Evolutionary conservation across 2,113 vertebrate species (phyloP).

Genomic region (Riparia riparia): DNA sequence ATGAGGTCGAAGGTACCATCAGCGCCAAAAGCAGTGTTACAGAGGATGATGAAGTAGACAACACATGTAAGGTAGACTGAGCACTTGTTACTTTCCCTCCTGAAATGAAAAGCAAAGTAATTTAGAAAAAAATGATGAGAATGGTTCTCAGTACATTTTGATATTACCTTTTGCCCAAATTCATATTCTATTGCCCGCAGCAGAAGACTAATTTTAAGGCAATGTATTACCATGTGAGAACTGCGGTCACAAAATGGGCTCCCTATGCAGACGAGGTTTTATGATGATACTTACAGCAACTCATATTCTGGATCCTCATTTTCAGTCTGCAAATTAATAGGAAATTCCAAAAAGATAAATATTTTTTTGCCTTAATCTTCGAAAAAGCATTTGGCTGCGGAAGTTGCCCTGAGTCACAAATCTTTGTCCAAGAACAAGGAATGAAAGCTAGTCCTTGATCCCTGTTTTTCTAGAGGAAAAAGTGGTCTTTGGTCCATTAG

Average conservation of each 20-base stretch:
- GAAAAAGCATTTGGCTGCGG: background rate
- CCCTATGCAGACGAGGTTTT: accelerated
- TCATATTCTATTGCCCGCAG: background rate
- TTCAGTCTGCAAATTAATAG: background rate
- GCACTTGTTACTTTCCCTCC: conserved; percentile 92
- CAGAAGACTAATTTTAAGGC: background rate
- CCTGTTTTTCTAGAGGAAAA: background rate
- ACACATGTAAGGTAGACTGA: conserved; percentile 80
- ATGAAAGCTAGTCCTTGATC: background rate
- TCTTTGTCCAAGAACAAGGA: background rate
- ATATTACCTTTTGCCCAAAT: background rate
- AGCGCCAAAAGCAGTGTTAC: conserved; percentile 82
- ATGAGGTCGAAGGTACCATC: conserved; percentile 86
- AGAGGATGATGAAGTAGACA: conserved; percentile 77
- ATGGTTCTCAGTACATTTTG: background rate
- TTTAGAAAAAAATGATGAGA: background rate
- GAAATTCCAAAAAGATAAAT: background rate
- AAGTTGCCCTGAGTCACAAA: background rate
- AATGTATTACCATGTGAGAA: background rate
- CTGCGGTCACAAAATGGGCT: background rate
- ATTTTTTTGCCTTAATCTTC: background rate
- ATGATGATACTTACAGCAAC: background rate
- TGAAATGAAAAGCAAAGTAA: conserved; percentile 57
- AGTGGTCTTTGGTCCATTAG: background rate
- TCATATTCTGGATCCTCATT: background rate